phyloP scores from a whole-genome alignment of 1,140 invertebrate genomes.

The Neelides sp. region DNA sequence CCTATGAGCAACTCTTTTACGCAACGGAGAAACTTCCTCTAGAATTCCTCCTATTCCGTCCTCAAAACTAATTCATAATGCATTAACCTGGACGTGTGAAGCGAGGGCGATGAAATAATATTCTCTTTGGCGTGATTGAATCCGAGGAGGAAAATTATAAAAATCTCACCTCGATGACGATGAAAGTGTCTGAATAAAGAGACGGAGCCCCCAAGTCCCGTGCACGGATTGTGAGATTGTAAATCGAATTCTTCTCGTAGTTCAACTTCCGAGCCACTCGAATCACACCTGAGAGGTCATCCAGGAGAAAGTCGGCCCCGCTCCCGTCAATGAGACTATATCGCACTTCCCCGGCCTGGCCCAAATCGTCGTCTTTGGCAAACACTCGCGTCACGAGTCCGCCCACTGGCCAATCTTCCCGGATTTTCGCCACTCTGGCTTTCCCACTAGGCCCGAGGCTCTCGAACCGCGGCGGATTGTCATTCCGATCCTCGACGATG shows the following conservation, averaged over 20 bases:
- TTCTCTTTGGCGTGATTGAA: no score
- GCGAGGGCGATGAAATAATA: no score
- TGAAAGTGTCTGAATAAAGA: slow-evolving; percentile 57
- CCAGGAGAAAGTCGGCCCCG: slow-evolving; percentile 52
- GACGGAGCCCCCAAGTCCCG: slow-evolving; percentile 55
- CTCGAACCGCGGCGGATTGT: slow-evolving; percentile 68
- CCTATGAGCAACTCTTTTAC: no score
- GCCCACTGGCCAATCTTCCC: slow-evolving; percentile 80
- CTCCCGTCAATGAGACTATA: slow-evolving; percentile 54
- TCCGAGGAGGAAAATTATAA: no score
- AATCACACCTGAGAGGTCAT: slow-evolving; percentile 67
- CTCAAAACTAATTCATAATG: no score
- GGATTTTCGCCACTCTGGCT: slow-evolving; percentile 62
- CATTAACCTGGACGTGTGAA: no score
- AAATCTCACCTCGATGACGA: slow-evolving; percentile 63
- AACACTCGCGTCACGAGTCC: slow-evolving; percentile 46
- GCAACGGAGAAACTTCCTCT: no score
- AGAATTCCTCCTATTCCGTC: no score
- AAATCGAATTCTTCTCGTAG: slow-evolving; percentile 75
- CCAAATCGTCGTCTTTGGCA: slow-evolving; percentile 76
- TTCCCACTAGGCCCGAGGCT: slow-evolving; percentile 23
- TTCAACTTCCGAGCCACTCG: slow-evolving; percentile 61
- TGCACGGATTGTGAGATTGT: slow-evolving; percentile 70
- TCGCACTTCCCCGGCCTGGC: slow-evolving; percentile 57
- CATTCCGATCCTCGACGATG: slow-evolving; percentile 77